Conservation (phyloP, 2,888 invertebrate genomes). For the Papilio gigon region DNA sequence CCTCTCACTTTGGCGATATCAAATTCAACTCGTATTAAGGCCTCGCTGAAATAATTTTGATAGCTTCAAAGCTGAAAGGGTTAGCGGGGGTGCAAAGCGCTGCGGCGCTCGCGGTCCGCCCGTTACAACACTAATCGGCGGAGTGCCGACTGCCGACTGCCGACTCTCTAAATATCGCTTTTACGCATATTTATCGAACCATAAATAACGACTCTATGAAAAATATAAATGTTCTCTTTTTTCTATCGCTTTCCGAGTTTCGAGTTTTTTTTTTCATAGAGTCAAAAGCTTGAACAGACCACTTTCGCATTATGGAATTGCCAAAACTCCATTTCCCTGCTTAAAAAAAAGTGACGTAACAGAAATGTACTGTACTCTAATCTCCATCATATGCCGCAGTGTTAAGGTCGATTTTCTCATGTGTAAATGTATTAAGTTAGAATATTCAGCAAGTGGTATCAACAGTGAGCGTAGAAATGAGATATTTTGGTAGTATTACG, state of each 20-base stretch:
- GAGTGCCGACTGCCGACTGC: constrained; percentile 79
- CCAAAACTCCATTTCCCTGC: constrained; percentile 77
- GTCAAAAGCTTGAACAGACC: constrained; percentile 83
- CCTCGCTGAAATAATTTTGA: constrained; percentile 74
- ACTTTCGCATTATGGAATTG: constrained; percentile 83
- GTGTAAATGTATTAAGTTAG: constrained; percentile 14
- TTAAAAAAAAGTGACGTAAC: constrained; percentile 56
- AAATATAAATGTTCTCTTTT: constrained; percentile 81
- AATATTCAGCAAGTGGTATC: constrained; percentile 52
- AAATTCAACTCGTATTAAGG: constrained; percentile 59
- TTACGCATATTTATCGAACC: constrained; percentile 78
- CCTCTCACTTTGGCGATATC: constrained; percentile 50
- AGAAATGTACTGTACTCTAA: constrained; percentile 43
- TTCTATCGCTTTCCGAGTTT: constrained; percentile 80
- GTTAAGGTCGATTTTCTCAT: constrained; percentile 48
- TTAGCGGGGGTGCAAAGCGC: constrained; percentile 61
- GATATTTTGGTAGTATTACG: constrained; percentile 83
- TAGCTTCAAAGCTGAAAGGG: constrained; percentile 78
- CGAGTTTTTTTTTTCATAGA: constrained; percentile 79
- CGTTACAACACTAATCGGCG: constrained; percentile 77
- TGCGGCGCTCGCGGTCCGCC: constrained; percentile 57
- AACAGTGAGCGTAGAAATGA: constrained; percentile 81
- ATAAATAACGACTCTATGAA: constrained; percentile 82
- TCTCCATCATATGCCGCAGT: constrained; percentile 47
- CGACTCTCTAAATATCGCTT: constrained; percentile 79